These are phyloP conservation scores for Paguma larvata DNA, from an alignment of 2,797 vertebrate genomes.

Conservation along the genomic window DNA sequence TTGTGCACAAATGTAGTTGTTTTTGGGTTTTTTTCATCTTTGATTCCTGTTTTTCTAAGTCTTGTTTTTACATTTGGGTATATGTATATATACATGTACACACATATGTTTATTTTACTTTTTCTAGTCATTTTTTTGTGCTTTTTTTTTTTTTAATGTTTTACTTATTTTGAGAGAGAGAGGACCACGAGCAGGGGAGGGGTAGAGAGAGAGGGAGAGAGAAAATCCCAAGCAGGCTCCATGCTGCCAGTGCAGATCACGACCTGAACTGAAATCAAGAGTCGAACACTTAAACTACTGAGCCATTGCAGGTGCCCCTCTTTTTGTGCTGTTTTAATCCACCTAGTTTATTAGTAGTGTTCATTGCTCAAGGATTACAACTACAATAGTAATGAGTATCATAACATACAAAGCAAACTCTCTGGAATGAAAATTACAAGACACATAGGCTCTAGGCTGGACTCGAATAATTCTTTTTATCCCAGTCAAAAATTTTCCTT, in stretches of 20 bases:
- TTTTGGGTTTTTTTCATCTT: background rate
- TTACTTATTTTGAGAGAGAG: too few species aligned
- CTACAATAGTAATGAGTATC: background rate
- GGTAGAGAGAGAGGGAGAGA: too few species aligned
- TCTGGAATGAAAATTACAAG: background rate
- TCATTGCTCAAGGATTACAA: background rate
- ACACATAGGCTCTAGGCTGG: background rate
- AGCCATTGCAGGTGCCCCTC: too few species aligned
- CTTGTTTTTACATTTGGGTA: constrained; percentile 13
- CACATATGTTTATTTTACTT: background rate
- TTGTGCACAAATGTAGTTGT: background rate
- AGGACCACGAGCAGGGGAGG: too few species aligned
- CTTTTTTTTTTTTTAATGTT: background rate
- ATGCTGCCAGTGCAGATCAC: too few species aligned
- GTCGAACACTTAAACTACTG: too few species aligned
- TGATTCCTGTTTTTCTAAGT: background rate
- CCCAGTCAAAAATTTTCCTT: background rate
- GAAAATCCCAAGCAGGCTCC: too few species aligned
- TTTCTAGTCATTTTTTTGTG: background rate
- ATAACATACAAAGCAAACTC: background rate
- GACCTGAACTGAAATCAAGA: too few species aligned
- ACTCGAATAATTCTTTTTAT: background rate
- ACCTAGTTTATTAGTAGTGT: background rate
- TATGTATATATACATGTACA: fast-evolving
- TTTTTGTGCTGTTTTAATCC: background rate